Evolutionary conservation across 2,797 vertebrate genomes (phyloP).

Genomic region (Chiloscyllium punctatum): DNA sequence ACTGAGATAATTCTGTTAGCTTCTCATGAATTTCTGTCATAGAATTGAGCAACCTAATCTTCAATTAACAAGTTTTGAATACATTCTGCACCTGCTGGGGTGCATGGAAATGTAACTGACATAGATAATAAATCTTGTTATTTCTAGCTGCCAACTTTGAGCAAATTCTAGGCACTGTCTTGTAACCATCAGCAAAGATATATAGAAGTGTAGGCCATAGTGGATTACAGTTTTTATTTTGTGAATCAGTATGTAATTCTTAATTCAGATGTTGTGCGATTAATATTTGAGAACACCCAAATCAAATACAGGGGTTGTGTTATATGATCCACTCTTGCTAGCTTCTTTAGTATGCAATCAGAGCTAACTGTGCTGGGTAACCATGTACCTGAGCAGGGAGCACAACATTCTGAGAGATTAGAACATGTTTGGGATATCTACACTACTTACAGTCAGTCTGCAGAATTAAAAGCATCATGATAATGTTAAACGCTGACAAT

Average conservation of each 20-base stretch:
- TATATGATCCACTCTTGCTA: too few species aligned
- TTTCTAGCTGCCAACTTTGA: background rate
- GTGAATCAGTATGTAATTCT: background rate
- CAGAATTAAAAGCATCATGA: too few species aligned
- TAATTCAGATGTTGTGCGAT: background rate
- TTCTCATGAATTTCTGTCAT: background rate
- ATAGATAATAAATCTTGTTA: background rate
- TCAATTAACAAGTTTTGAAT: background rate
- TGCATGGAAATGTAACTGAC: background rate
- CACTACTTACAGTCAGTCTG: too few species aligned
- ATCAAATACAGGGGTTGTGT: too few species aligned
- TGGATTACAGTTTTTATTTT: background rate
- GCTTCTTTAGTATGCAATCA: too few species aligned
- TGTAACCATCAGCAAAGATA: background rate
- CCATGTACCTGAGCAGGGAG: too few species aligned
- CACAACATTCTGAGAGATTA: too few species aligned
- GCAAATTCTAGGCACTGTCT: background rate
- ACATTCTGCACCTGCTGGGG: background rate
- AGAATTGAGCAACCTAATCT: background rate
- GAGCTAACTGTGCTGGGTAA: too few species aligned
- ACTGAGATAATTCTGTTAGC: background rate
- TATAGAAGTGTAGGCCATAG: background rate
- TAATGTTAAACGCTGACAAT: too few species aligned
- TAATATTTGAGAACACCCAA: too few species aligned
- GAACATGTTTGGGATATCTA: too few species aligned